These are phyloP conservation scores for Gorsachius goisagi DNA, from an alignment of 2,113 vertebrate species.

Conservation along the genomic window DNA sequence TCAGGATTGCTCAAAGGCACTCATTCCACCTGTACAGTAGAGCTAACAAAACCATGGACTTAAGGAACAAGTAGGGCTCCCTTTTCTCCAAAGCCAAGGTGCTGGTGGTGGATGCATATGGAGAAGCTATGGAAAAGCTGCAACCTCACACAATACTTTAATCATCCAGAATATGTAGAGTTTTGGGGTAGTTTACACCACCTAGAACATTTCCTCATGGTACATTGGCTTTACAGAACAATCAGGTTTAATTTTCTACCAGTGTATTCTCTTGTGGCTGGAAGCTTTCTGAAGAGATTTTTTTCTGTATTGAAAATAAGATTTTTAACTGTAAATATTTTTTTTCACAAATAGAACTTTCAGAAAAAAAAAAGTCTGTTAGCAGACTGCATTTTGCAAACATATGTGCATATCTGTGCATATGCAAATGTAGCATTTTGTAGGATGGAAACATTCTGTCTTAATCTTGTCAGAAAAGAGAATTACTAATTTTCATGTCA, in stretches of 20 bases:
- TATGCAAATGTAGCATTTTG: conserved; percentile 55
- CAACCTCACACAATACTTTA: background rate
- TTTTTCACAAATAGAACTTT: background rate
- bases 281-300: background rate
- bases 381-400: background rate
- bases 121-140: background rate
- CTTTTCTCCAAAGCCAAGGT: background rate
- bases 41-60: background rate
- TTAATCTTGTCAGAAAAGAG: background rate
- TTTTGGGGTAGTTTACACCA: background rate
- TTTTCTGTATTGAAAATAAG: background rate
- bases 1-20: background rate
- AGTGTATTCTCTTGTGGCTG: background rate
- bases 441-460: conserved; percentile 24
- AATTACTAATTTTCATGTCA: background rate
- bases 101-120: background rate
- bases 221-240: background rate
- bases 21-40: background rate
- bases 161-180: background rate
- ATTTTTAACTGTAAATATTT: background rate
- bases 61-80: background rate
- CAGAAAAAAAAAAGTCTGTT: background rate
- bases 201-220: accelerated
- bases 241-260: background rate
- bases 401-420: conserved; percentile 20